Conservation (phyloP, 2,888 invertebrate genomes). For the Rhorus exstirpatorius region DNA sequence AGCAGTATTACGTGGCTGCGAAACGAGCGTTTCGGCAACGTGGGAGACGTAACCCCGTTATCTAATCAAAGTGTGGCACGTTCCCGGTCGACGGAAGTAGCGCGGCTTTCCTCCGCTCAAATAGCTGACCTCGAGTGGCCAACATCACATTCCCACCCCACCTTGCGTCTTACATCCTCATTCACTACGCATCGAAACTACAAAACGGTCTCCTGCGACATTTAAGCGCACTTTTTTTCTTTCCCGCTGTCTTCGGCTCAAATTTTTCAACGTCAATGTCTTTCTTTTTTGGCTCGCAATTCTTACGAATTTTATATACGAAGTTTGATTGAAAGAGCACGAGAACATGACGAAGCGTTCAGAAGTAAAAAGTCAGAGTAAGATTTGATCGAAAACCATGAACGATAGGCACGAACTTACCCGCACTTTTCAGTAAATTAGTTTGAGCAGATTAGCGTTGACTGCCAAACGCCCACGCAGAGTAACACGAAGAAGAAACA, state of each 20-base stretch:
- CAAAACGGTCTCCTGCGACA: neutral
- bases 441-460: too few relatives aligned
- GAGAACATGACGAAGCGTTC: too few relatives aligned
- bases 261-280: neutral
- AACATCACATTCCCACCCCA: slow-evolving; percentile 50
- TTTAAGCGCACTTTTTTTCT: neutral
- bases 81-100: slow-evolving; percentile 81
- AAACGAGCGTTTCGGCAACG: slow-evolving; percentile 61
- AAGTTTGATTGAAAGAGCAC: too few relatives aligned
- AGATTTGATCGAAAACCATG: too few relatives aligned
- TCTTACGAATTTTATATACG: too few relatives aligned
- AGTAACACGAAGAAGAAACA: too few relatives aligned
- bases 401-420: too few relatives aligned
- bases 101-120: slow-evolving; percentile 78
- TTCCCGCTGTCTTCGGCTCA: neutral
- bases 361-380: too few relatives aligned
- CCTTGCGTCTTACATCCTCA: slow-evolving; percentile 56
- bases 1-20: slow-evolving; percentile 40
- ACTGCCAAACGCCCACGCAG: too few relatives aligned
- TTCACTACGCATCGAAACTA: slow-evolving; percentile 25
- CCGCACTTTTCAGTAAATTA: too few relatives aligned
- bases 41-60: slow-evolving; percentile 58
- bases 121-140: slow-evolving; percentile 66
- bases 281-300: too few relatives aligned
- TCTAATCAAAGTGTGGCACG: slow-evolving; percentile 76